Evolutionary conservation across 2,888 invertebrate species (phyloP).

Genomic region (Tenthredo notha): DNA sequence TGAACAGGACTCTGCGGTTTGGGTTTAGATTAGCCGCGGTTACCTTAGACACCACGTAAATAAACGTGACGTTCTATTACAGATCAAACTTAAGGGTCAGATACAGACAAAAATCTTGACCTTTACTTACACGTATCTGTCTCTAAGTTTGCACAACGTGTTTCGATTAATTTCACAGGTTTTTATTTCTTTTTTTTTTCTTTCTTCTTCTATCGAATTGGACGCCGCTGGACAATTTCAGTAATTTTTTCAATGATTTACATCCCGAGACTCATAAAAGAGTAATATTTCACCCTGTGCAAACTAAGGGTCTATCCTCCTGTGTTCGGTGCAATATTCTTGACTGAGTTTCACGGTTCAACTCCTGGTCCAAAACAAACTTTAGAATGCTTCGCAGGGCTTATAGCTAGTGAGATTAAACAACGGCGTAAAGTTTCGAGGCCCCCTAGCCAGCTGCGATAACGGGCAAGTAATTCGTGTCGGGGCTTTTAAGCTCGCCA

Average conservation of each 20-base stretch:
- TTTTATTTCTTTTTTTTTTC: too few relatives aligned
- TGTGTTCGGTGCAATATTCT: neutral
- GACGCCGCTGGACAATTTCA: neutral
- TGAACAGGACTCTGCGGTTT: slow-evolving; percentile 39
- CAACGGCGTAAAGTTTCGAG: slow-evolving; percentile 12
- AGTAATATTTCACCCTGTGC: neutral
- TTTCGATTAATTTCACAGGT: neutral
- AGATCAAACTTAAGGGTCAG: slow-evolving; percentile 23
- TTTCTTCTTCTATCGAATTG: too few relatives aligned
- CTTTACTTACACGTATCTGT: neutral
- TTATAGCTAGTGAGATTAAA: slow-evolving; percentile 38
- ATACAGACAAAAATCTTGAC: neutral
- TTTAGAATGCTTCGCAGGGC: slow-evolving; percentile 25
- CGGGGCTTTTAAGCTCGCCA: slow-evolving; percentile 6
- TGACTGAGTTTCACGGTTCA: neutral
- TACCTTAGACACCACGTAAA: slow-evolving; percentile 31
- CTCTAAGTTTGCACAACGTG: neutral
- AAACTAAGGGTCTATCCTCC: neutral
- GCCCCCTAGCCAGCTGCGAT: slow-evolving; percentile 9
- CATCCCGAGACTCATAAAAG: neutral
- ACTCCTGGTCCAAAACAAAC: slow-evolving; percentile 31
- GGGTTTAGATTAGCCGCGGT: slow-evolving; percentile 39
- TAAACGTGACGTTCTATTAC: slow-evolving; percentile 29
- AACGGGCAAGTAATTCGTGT: slow-evolving; percentile 40
- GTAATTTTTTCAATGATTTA: neutral